These are phyloP conservation scores for Athalia circularis DNA, from an alignment of 2,888 invertebrate genomes.

Conservation along the genomic window DNA sequence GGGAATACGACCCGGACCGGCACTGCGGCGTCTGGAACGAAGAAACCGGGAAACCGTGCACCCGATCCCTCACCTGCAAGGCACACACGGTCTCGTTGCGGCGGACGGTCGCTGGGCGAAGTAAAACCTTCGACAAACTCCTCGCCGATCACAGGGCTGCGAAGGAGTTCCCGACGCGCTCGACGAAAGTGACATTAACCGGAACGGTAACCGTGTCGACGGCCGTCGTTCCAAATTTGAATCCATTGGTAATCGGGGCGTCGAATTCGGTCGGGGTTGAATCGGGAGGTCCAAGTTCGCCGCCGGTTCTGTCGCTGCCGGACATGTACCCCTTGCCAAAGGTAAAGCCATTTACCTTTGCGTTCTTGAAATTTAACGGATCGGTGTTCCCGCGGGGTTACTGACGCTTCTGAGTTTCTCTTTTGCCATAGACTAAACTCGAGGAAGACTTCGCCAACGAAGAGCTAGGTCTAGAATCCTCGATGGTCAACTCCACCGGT, in stretches of 20 bases:
- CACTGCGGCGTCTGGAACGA: constrained; percentile 87
- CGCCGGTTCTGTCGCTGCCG: constrained; percentile 71
- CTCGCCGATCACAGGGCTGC: constrained; percentile 84
- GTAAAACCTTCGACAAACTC: constrained; percentile 85
- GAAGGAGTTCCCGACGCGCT: constrained; percentile 75
- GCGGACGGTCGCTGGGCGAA: constrained; percentile 82
- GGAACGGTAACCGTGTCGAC: constrained; percentile 56
- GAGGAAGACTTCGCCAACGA: constrained; percentile 71
- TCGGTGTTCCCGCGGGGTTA: background rate
- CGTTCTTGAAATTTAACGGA: background rate
- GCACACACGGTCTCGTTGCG: constrained; percentile 82
- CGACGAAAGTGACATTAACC: constrained; percentile 59
- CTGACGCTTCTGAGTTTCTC: constrained; percentile 49
- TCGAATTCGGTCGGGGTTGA: constrained; percentile 76
- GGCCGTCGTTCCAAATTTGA: constrained; percentile 60
- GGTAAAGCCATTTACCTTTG: constrained; percentile 57
- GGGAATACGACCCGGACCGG: constrained; percentile 88
- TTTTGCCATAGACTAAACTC: constrained; percentile 67
- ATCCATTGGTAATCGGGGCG: constrained; percentile 68
- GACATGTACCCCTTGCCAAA: constrained; percentile 73
- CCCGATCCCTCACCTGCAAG: constrained; percentile 85
- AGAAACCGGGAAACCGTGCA: constrained; percentile 84
- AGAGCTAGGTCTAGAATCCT: constrained; percentile 66
- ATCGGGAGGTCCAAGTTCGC: constrained; percentile 77
- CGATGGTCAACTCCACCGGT: constrained; percentile 46